Percentiles rank a stretch among this genome's conserved stretches.
Conservation (phyloP, 1,140 invertebrate species). For the Drosophila mayri region DNA sequence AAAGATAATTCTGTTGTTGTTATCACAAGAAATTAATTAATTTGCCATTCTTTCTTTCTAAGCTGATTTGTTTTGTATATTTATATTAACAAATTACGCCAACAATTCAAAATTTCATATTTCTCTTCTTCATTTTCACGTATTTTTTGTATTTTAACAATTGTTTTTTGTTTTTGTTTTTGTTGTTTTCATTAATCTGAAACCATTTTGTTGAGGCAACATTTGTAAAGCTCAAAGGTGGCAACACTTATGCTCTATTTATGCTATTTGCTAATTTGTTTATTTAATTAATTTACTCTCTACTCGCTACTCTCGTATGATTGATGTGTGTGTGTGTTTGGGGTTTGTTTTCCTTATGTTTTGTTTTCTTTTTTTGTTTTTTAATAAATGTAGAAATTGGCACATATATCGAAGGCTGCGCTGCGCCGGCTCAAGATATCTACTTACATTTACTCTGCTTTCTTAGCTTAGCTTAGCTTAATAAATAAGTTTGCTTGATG, state of each 20-base stretch:
- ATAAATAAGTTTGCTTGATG: slow-evolving; percentile 51
- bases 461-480: slow-evolving; percentile 42
- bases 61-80: slow-evolving; percentile 40
- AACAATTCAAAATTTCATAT: slow-evolving; percentile 60
- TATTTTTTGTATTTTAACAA: slow-evolving; percentile 28
- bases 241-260: slow-evolving; percentile 70
- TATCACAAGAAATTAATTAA: slow-evolving; percentile 79
- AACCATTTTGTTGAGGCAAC: slow-evolving; percentile 81
- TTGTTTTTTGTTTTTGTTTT: slow-evolving; percentile 30
- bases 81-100: slow-evolving; percentile 66
- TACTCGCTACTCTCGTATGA: slow-evolving; percentile 41
- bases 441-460: slow-evolving; percentile 54
- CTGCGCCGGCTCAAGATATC: slow-evolving; percentile 69
- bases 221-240: slow-evolving; percentile 82
- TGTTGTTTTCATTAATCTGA: slow-evolving; percentile 67
- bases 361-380: slow-evolving; percentile 16
- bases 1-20: slow-evolving; percentile 61
- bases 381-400: slow-evolving; percentile 74
- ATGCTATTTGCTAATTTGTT: slow-evolving; percentile 31
- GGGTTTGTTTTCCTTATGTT: slow-evolving; percentile 4
- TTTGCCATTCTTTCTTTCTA: slow-evolving; percentile 52
- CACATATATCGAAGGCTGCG: slow-evolving; percentile 79
- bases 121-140: slow-evolving; percentile 25
- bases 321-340: slow-evolving; percentile 32
- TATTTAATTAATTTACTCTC: slow-evolving; percentile 28